Percentiles rank a stretch among this genome's conserved stretches.
Conservation (phyloP, 2,113 vertebrate genomes). For the Sebastes schlegelii region DNA sequence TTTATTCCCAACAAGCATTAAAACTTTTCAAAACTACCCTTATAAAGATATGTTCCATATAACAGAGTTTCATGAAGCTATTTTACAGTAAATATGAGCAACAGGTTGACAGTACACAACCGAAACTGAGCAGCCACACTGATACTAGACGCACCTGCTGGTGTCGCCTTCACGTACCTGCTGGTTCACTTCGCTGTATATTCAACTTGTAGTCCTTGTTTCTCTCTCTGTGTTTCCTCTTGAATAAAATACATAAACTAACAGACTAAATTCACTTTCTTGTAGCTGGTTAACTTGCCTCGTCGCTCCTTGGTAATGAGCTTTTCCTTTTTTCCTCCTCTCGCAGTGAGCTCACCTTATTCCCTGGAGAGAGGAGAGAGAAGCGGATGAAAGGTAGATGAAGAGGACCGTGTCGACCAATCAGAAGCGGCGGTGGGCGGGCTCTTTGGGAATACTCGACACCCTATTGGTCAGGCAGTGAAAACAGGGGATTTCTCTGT, state of each 20-base stretch:
- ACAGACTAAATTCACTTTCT: neutral
- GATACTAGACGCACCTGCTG: constrained; percentile 67
- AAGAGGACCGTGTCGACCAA: constrained; percentile 54
- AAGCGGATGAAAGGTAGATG: constrained; percentile 70
- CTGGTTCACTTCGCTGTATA: neutral
- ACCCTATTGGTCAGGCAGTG: constrained; percentile 56
- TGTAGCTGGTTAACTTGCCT: neutral
- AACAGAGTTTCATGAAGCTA: neutral
- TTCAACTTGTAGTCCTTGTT: constrained; percentile 8
- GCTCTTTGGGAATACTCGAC: neutral
- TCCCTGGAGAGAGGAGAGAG: constrained; percentile 25
- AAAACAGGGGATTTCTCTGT: constrained; percentile 31
- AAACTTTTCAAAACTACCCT: neutral
- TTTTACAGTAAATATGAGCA: neutral
- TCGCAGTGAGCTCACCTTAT: constrained; percentile 53
- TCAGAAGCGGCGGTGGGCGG: constrained; percentile 62
- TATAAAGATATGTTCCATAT: neutral
- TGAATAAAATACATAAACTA: neutral
- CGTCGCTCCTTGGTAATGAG: constrained; percentile 42
- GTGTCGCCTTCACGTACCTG: constrained; percentile 71
- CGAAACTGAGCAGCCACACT: constrained; percentile 68
- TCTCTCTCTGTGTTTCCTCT: neutral
- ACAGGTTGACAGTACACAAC: constrained; percentile 58
- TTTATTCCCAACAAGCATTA: neutral
- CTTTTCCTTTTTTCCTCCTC: constrained; percentile 57